Evolutionary conservation across 2,797 vertebrate genomes (phyloP), one percentile per base, ranked within the genome.

Genomic region (Mormyrops boulengeri): DNA sequence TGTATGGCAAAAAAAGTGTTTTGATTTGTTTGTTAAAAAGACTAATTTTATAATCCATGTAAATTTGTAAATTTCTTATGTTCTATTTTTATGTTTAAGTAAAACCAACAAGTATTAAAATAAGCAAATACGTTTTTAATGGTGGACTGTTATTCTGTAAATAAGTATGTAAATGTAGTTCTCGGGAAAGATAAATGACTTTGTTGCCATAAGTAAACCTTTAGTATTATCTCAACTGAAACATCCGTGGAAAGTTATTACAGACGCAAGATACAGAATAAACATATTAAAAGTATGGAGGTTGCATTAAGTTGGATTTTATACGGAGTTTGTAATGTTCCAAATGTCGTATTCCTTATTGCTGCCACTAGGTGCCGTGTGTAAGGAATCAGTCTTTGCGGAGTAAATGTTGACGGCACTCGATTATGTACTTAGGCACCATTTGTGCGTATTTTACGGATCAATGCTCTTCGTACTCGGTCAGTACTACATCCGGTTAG

Each of bases 11-110:
- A 38, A 41, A 38, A 80, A n/a, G 4, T 44, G 7, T 80, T 80
- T 82, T n/a, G 14, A n/a, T 82, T 82, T 82, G 73, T 80, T n/a
- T 82, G 38, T 82, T n/a, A 82, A 82, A 82, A 82, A 41, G 19
- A 44, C 41, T 8, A 80, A 8, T 19, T 44, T 47, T 82, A 3
- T 82, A 44, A 41, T 82, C 41, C 17, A n/a, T 82, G 77, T 47
- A 47, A 47, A 47, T n/a, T 14, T n/a, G n/a, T n/a, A n/a, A n/a
- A n/a, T n/a, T n/a, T n/a, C n/a, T n/a, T n/a, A n/a, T n/a, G n/a
- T n/a, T 41, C 69, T 77, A 77, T 80, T 80, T 80, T 80, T n/a
- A 47, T 82, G 19, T 41, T 80, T 38, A 73, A 30, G 66, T 38
- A 38, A 73, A 44, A 80, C 34, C 38, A 80, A 80, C 12, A 80